Conservation (phyloP, 2,888 invertebrate genomes). For the Galerucella pusilla region DNA sequence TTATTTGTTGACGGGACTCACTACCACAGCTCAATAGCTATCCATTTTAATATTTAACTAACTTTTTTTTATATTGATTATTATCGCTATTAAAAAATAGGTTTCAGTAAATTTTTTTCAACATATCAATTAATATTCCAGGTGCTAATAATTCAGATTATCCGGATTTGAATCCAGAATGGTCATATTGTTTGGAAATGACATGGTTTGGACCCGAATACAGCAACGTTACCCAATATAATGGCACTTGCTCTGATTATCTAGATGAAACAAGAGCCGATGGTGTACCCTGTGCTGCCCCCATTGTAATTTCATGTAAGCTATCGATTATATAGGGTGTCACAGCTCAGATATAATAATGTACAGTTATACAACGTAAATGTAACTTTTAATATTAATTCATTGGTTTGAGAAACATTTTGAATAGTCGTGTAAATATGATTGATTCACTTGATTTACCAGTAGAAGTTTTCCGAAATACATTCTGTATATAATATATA, state of each 20-base stretch:
- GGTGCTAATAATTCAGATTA: slow-evolving; percentile 36
- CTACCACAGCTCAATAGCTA: no score
- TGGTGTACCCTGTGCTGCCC: slow-evolving; percentile 69
- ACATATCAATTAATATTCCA: background rate
- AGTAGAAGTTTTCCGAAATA: background rate
- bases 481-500: background rate
- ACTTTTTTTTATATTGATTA: background rate
- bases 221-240: slow-evolving; percentile 69
- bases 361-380: background rate
- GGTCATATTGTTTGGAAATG: slow-evolving; percentile 72
- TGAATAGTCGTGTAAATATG: background rate
- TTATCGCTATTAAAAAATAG: background rate
- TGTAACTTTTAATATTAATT: background rate
- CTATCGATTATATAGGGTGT: slow-evolving; percentile 39
- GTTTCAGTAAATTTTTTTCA: background rate
- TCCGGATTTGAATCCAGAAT: slow-evolving; percentile 45
- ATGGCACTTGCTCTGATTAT: slow-evolving; percentile 60
- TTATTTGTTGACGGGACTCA: no score
- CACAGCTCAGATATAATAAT: slow-evolving; percentile 5
- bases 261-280: slow-evolving; percentile 55
- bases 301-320: slow-evolving; percentile 74
- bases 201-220: slow-evolving; percentile 77
- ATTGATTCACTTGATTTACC: background rate
- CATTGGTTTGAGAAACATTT: background rate
- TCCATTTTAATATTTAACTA: no score